These are phyloP conservation scores for Ochropleura leucogaster DNA, from an alignment of 2,888 invertebrate genomes.

Conservation along the genomic window DNA sequence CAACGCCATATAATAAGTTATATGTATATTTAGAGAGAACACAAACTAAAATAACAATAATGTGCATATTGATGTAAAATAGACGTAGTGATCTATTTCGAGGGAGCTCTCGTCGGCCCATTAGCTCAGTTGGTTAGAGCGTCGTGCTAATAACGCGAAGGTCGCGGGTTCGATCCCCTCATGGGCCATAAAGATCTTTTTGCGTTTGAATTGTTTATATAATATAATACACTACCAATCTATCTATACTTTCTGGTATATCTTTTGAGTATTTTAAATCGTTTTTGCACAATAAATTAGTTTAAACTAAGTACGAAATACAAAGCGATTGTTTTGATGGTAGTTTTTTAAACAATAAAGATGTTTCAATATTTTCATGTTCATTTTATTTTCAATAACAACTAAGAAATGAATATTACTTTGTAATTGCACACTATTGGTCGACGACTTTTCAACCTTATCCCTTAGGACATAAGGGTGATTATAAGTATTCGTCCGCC, in stretches of 20 bases:
- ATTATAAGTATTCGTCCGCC: too few relatives aligned
- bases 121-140: slow-evolving; percentile 68
- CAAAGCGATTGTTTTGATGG: not conserved
- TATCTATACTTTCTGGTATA: too few relatives aligned
- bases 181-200: slow-evolving; percentile 57
- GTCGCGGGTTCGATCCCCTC: slow-evolving; percentile 68
- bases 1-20: not conserved
- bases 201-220: slow-evolving; percentile 9
- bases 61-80: not conserved
- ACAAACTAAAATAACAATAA: not conserved
- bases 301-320: not conserved
- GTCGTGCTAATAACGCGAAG: slow-evolving; percentile 67
- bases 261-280: not conserved
- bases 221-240: not conserved
- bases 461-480: too few relatives aligned
- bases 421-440: too few relatives aligned
- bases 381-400: not conserved
- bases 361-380: not conserved
- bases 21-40: not conserved
- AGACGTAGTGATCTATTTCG: slow-evolving; percentile 25
- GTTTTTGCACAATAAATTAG: not conserved
- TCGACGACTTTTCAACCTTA: too few relatives aligned
- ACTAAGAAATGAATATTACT: not conserved
- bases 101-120: not conserved
- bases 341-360: not conserved